Percentiles rank a stretch among this genome's conserved stretches.
These are phyloP conservation scores for Thunnus albacares DNA, from an alignment of 2,797 vertebrate species.

Conservation along the genomic window DNA sequence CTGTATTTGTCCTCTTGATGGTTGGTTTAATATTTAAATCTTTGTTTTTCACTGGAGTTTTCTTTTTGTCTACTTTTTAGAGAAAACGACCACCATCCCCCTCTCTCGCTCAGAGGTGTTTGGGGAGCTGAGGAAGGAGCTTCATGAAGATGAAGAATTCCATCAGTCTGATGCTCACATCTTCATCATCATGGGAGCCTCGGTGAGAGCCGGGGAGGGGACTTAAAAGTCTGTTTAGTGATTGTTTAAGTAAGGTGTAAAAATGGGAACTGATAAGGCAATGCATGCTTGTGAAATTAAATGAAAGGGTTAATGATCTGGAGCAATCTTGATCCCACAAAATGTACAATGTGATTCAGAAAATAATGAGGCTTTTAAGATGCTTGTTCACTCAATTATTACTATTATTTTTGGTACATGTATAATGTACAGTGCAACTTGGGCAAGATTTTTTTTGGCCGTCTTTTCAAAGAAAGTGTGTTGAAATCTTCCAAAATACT, in stretches of 20 bases:
- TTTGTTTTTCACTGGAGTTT: not conserved
- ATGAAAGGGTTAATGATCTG: not conserved
- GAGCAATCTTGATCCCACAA: not conserved
- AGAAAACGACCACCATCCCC: constrained; percentile 85
- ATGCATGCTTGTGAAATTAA: not conserved
- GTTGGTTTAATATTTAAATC: not conserved
- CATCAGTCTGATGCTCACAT: constrained; percentile 88
- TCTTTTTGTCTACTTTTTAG: constrained; percentile 60
- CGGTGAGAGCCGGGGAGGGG: constrained; percentile 83
- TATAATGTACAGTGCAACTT: not conserved
- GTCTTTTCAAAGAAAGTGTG: constrained; percentile 23
- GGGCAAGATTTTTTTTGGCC: not conserved
- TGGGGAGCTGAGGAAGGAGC: constrained; percentile 91
- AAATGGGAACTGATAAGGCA: constrained; percentile 5
- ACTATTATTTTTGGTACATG: constrained; percentile 17
- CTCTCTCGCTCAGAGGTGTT: constrained; percentile 92
- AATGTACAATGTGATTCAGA: not conserved
- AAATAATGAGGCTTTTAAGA: not conserved
- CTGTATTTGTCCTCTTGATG: not conserved
- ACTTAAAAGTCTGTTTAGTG: not conserved
- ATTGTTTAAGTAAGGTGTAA: not conserved
- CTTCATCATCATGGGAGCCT: constrained; percentile 95
- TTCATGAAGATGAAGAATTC: constrained; percentile 89
- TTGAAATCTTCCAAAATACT: constrained; percentile 41
- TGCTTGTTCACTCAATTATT: not conserved